Evolutionary conservation across 2,888 invertebrate genomes (phyloP), one percentile per base, ranked within the genome.

Genomic region (Drosophila macrospina): DNA sequence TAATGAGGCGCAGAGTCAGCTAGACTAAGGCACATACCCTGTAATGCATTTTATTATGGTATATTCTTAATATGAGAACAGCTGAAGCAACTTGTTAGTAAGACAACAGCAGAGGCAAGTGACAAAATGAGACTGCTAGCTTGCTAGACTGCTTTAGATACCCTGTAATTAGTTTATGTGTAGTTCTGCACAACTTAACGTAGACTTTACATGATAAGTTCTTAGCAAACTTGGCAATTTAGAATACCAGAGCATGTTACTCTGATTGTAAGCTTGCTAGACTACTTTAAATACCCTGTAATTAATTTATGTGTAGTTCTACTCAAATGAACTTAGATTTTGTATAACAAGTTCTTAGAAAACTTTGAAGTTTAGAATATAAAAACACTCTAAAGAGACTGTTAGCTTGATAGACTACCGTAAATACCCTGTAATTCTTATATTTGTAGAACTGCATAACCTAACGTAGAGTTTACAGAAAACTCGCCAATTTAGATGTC

Each of bases 121-220:
- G n/a, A 36, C 5, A 11, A 5, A 1, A 41, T 11, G 11, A 16
- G 11, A 6, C 28, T 30, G 2, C 10, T 30, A 4, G 45, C 28
- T 5, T 45, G 30, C 11, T 16, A 15, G 11, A 16, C 47, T 32
- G 1, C n/a, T 6, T 1, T 1, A 32, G 20, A 10, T 47, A 47
- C 30, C 7, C 30, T 16, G 6, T 47, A 5, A 1, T 26, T n/a
- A 8, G 8, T 47, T 7, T 7, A 2, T 37, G 2, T 28, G 7
- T 48, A 11, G 30, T n/a, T 15, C 52, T 15, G 44, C 57, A 44
- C 51, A 61, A 57, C 55, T 45, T 51, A 48, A 37, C 68, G 30
- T 63, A 69, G 69, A 74, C 78, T 80, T 75, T 75, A 55, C 70
- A 70, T 75, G 78, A 67, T 62, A 57, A 54, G 62, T 56, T 79